A percentile compares a stretch with the other conserved stretches of the same genome.
Conservation (phyloP, 2,113 vertebrate genomes). For the Galemys pyrenaicus region DNA sequence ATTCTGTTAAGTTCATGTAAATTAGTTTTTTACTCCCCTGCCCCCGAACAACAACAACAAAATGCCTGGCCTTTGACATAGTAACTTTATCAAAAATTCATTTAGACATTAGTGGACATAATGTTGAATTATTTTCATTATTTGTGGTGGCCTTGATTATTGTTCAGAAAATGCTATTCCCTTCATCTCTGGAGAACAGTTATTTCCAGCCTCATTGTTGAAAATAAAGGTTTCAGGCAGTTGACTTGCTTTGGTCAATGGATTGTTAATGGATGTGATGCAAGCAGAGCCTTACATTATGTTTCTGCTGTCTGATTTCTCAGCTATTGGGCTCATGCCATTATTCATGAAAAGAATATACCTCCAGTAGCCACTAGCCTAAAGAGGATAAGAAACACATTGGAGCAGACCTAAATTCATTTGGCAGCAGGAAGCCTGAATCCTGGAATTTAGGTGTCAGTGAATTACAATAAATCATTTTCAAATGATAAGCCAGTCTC, state of each 20-base stretch:
- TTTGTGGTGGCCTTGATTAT: background rate
- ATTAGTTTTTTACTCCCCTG: background rate
- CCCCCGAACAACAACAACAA: background rate
- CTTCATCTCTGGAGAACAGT: background rate
- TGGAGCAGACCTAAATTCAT: too few species aligned
- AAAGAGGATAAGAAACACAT: too few species aligned
- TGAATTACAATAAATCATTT: too few species aligned
- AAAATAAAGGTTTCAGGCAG: background rate
- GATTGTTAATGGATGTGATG: background rate
- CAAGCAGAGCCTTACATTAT: too few species aligned
- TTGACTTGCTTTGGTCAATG: background rate
- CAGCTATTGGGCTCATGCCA: too few species aligned
- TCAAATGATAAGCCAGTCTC: too few species aligned
- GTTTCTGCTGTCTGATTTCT: too few species aligned
- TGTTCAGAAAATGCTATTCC: background rate
- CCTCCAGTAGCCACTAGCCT: too few species aligned
- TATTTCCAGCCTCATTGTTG: background rate
- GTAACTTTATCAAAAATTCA: background rate
- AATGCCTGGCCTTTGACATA: background rate
- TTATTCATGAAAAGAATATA: too few species aligned
- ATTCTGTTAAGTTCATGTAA: background rate
- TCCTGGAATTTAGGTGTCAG: too few species aligned
- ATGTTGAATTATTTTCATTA: background rate
- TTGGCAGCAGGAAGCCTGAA: too few species aligned
- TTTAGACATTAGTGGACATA: background rate